Conservation (phyloP, 2,797 vertebrate species). For the Acanthornis magna region DNA sequence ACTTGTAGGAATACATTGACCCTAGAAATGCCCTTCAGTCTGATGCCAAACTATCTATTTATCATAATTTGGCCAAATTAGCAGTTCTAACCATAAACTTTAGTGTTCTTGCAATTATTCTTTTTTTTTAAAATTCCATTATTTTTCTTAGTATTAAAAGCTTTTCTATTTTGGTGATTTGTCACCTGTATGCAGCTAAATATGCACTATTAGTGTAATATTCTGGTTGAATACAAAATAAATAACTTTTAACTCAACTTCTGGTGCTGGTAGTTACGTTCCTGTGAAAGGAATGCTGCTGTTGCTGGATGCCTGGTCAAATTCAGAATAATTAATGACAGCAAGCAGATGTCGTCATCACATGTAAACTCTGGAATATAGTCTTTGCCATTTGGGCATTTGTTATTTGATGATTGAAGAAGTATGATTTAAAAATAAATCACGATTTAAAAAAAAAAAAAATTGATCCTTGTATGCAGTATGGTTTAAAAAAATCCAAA, state of each 20-base stretch:
- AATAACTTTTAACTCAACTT: background rate
- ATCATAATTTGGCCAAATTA: background rate
- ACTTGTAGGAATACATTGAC: background rate
- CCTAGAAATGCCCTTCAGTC: background rate
- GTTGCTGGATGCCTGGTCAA: background rate
- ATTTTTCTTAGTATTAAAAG: background rate
- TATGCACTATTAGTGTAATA: background rate
- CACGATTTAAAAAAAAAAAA: fast-evolving
- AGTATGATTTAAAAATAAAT: background rate
- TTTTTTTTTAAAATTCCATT: background rate
- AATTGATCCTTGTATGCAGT: background rate
- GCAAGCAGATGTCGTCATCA: background rate
- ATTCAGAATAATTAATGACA: background rate
- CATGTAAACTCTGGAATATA: background rate
- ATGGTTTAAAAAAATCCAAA: background rate
- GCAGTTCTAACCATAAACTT: background rate
- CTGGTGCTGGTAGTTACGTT: background rate
- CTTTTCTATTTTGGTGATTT: background rate
- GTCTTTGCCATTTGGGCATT: background rate
- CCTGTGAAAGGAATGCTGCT: background rate
- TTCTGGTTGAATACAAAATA: background rate
- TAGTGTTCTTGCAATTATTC: background rate
- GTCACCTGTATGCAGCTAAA: background rate
- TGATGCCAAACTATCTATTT: background rate
- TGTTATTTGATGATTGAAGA: background rate